These are phyloP conservation scores for Dasypus novemcinctus DNA, from an alignment of 2,113 vertebrate species.

Conservation along the genomic window DNA sequence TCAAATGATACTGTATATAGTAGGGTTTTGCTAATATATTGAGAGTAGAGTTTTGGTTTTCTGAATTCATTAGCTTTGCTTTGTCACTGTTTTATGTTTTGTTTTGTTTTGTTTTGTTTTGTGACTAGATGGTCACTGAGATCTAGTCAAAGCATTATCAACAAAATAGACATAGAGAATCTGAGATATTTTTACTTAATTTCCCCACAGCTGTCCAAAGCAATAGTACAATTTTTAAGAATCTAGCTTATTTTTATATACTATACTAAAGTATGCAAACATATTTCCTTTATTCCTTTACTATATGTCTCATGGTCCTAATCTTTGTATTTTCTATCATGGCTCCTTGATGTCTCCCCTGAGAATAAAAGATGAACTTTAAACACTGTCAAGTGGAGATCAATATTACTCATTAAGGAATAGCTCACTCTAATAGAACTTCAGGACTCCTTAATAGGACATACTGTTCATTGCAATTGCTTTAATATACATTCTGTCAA, in stretches of 20 bases:
- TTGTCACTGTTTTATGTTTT: too few relatives aligned
- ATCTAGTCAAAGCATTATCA: background rate
- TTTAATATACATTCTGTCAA: constrained; percentile 4
- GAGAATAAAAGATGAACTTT: constrained; percentile 49
- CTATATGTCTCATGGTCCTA: background rate
- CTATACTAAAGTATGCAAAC: background rate
- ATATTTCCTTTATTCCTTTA: background rate
- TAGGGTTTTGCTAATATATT: background rate
- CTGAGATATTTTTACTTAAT: background rate
- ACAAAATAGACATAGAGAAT: fast-evolving
- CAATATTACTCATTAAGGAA: constrained; percentile 77
- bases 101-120: too few relatives aligned
- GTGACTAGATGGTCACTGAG: background rate
- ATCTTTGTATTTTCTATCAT: constrained; percentile 62
- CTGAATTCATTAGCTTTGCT: background rate
- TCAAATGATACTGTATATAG: background rate
- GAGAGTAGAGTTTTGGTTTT: background rate
- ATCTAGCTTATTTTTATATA: background rate
- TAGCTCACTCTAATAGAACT: constrained; percentile 42
- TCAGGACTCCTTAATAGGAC: background rate
- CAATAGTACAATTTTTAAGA: background rate
- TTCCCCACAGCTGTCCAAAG: background rate
- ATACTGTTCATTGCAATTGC: background rate
- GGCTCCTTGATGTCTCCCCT: constrained; percentile 30
- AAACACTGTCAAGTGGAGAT: constrained; percentile 67